These are phyloP conservation scores for Scytalopus superciliaris DNA, from an alignment of 2,113 vertebrate genomes.

Conservation along the genomic window DNA sequence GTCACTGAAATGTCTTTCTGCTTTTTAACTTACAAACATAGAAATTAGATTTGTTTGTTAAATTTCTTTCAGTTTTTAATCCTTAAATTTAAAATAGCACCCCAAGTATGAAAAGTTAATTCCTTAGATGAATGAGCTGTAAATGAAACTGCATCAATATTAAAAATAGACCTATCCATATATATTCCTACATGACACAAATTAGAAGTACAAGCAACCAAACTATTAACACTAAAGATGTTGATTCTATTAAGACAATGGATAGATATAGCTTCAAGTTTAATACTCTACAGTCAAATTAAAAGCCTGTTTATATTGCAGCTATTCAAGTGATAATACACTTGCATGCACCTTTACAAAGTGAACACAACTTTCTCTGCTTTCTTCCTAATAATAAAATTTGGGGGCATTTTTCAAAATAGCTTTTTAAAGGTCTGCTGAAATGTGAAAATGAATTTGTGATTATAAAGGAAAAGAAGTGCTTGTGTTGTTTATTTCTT, in stretches of 20 bases:
- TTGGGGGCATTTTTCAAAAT: background rate
- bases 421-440: background rate
- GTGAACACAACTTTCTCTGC: background rate
- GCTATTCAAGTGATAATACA: background rate
- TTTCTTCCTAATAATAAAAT: background rate
- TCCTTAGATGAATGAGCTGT: background rate
- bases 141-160: background rate
- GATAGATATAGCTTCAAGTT: background rate
- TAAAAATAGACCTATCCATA: background rate
- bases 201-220: background rate
- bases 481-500: accelerated
- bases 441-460: background rate
- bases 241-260: background rate
- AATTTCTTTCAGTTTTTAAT: background rate
- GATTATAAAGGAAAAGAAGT: background rate
- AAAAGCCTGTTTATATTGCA: background rate
- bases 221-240: background rate
- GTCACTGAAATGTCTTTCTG: background rate
- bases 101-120: background rate
- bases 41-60: background rate
- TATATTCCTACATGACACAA: background rate
- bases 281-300: background rate
- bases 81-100: background rate
- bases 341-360: background rate
- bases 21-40: background rate